phyloP scores from a whole-genome alignment of 2,888 invertebrate species.

The Monoplex corrugatus region DNA sequence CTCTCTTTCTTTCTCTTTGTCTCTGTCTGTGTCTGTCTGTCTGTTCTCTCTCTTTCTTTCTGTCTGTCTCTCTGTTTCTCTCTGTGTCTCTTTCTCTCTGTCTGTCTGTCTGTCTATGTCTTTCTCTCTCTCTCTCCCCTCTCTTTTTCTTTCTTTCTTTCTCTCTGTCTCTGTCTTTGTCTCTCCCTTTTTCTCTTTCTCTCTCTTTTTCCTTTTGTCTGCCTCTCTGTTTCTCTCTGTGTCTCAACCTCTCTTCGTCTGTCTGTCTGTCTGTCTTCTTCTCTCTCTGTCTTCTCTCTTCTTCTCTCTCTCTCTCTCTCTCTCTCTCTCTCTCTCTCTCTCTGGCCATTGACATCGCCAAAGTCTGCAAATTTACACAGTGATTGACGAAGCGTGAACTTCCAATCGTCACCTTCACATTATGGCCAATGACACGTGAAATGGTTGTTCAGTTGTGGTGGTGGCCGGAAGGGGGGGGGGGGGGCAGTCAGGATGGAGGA shows the following conservation, averaged over 20 bases:
- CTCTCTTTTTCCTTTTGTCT: background rate
- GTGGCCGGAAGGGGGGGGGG: too few species aligned
- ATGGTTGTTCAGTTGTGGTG: too few species aligned
- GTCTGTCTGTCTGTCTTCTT: background rate
- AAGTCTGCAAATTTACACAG: too few species aligned
- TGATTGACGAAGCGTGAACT: too few species aligned
- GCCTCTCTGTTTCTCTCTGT: background rate
- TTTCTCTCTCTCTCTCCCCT: background rate
- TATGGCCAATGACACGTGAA: too few species aligned
- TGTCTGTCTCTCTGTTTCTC: background rate
- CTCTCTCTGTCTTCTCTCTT: background rate
- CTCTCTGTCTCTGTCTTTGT: constrained; percentile 7
- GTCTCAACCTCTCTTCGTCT: background rate
- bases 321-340: background rate
- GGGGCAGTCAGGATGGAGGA: too few species aligned
- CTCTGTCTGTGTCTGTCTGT: background rate
- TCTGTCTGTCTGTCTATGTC: background rate
- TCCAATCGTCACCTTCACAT: too few species aligned
- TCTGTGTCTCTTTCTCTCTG: background rate
- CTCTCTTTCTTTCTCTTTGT: background rate
- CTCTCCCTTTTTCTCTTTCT: background rate
- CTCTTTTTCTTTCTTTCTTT: constrained; percentile 16
- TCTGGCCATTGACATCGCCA: too few species aligned
- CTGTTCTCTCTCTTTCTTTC: background rate
- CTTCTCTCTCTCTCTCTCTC: background rate